Conservation (phyloP, 2,888 invertebrate species). For the Diarsia brunnea region DNA sequence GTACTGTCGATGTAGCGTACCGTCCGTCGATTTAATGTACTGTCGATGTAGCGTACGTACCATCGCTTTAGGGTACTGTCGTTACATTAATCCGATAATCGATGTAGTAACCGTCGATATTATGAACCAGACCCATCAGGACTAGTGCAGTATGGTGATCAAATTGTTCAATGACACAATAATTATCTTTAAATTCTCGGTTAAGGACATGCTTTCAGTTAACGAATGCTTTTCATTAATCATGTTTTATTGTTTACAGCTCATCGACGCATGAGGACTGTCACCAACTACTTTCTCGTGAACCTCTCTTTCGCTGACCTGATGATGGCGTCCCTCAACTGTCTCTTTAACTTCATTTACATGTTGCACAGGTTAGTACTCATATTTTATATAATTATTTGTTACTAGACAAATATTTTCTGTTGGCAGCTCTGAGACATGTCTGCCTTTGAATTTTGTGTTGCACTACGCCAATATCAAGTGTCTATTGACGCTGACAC, state of each 20-base stretch:
- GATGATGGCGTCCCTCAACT: constrained; percentile 96
- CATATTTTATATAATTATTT: neutral
- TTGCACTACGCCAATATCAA: neutral
- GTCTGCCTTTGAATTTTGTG: too few relatives aligned
- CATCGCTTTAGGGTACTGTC: too few relatives aligned
- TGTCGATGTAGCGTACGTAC: too few relatives aligned
- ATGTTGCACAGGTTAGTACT: constrained; percentile 94
- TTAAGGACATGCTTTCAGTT: neutral
- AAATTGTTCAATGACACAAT: too few relatives aligned
- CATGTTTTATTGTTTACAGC: constrained; percentile 88
- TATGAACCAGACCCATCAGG: too few relatives aligned
- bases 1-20: too few relatives aligned
- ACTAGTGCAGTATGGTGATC: too few relatives aligned
- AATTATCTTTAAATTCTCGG: too few relatives aligned
- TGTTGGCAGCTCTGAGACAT: neutral
- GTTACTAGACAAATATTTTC: neutral
- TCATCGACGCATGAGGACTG: constrained; percentile 96
- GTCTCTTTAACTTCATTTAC: constrained; percentile 97
- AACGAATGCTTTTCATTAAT: neutral
- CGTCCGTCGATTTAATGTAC: too few relatives aligned
- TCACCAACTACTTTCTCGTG: constrained; percentile 97
- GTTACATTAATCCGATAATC: too few relatives aligned
- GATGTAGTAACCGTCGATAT: too few relatives aligned
- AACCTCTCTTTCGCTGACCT: constrained; percentile 97
- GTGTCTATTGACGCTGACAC: neutral